phyloP scores from a whole-genome alignment of 2,888 invertebrate genomes.

The Pammene fasciana region DNA sequence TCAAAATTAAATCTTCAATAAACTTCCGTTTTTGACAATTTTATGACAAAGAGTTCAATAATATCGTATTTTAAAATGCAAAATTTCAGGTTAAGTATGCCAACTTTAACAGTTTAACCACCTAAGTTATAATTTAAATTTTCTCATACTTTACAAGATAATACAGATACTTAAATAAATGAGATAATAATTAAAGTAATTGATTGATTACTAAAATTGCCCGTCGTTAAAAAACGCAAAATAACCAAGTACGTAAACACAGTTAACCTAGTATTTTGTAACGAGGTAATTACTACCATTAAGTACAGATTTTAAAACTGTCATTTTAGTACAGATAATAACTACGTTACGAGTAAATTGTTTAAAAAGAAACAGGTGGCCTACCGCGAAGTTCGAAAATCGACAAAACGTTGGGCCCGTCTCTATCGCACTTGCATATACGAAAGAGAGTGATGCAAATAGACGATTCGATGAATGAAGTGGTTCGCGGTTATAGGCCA shows the following conservation, averaged over 20 bases:
- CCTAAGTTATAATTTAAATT: neutral
- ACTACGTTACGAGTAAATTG: neutral
- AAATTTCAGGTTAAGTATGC: neutral
- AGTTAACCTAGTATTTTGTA: conserved; percentile 9
- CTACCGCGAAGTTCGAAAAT: no score
- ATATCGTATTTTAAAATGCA: neutral
- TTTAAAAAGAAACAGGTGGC: no score
- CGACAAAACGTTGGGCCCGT: no score
- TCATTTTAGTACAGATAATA: neutral
- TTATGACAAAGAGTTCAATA: neutral
- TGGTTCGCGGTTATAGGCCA: no score
- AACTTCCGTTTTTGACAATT: neutral
- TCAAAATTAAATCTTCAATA: no score
- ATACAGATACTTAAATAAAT: conserved; percentile 3
- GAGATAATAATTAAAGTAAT: conserved; percentile 18
- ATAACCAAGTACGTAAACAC: conserved; percentile 7
- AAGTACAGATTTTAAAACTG: conserved; percentile 1
- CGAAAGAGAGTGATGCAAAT: no score
- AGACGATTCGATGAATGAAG: no score
- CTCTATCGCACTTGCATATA: no score
- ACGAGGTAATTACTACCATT: conserved; percentile 15
- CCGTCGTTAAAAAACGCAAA: conserved; percentile 7
- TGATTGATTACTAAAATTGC: conserved; percentile 16
- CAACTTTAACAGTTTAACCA: neutral
- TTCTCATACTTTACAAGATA: conserved; percentile 10